Base-by-base conservation (phyloP, 2,113 vertebrate species). In the Stegastes partitus region DNA sequence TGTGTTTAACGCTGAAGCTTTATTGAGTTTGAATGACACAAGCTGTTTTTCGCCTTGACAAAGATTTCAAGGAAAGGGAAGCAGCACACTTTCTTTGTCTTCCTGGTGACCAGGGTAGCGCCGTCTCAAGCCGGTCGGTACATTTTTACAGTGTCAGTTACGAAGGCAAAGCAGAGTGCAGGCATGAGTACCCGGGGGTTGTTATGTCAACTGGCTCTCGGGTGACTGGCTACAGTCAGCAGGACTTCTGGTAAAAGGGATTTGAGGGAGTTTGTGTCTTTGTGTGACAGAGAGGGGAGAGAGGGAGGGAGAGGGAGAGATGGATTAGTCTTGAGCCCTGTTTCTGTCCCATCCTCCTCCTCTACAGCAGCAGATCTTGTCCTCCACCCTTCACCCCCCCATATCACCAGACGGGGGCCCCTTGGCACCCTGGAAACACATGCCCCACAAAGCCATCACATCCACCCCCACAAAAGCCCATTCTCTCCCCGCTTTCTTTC, bases 191-290 rank as follows among this genome's bases (percentile, higher is more conserved):
- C 70, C 65, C 77, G 58, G 77, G 82, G 81, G 82, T 72, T 85
- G 90, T 91, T 90, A 79, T 92, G 90, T 93, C 88, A 92, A 91
- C 91, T 77, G 85, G 34, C 78, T 92, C 71, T 86, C 55, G 84
- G 90, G 74, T 86, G 90, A 87, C 84, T 85, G 89, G 75, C 66
- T 73, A 11, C 68, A 88, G 81, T 89, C 89, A 86, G 87, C 83
- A 25, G 84, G 86, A 85, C 78, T 88, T 91, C 88, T 90, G 91
- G 87, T 93, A 89, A 92, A 84, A 78, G 77, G 90, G 87, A 86
- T 90, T 93, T 88, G 42, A 84, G 74, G 54, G 89, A 64, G 84
- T 82, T 85, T 85, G 64, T 83, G 85, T 89, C 57, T 82, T 78
- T 81, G 81, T 74, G 81, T 72, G 77, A 81, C 50, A 64, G 47